Conservation (phyloP, 2,888 invertebrate genomes). For the Torymus tubicola region DNA sequence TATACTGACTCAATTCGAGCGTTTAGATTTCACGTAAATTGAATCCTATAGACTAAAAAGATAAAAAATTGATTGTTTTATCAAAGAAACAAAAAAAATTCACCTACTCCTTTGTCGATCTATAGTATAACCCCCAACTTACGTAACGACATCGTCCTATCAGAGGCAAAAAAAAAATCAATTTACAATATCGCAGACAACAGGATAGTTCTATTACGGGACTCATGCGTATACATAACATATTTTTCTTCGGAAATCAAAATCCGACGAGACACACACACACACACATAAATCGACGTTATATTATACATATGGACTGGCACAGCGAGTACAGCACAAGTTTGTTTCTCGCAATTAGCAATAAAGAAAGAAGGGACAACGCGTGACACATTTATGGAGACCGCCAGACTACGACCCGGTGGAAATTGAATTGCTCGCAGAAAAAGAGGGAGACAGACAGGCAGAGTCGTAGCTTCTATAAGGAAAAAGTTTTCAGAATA, state of each 20-base stretch:
- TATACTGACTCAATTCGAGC: neutral
- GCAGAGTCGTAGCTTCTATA: neutral
- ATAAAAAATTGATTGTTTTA: neutral
- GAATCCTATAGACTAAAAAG: neutral
- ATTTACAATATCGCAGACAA: neutral
- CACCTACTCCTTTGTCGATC: conserved; percentile 17
- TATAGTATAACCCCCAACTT: conserved; percentile 13
- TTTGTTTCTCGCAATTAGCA: conserved; percentile 45
- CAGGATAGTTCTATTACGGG: neutral
- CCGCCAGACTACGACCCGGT: neutral
- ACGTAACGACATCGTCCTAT: neutral
- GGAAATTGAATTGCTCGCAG: conserved; percentile 53
- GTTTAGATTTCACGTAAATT: neutral
- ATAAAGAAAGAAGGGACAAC: conserved; percentile 49
- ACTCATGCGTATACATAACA: conserved; percentile 10
- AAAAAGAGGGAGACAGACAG: neutral
- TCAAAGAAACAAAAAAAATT: conserved; percentile 20
- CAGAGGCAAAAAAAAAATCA: neutral
- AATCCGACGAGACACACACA: neutral
- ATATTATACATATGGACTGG: neutral
- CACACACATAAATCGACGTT: conserved; percentile 32
- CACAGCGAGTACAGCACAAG: no score
- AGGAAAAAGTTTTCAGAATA: neutral
- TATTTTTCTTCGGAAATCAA: conserved; percentile 12
- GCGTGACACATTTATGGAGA: conserved; percentile 55